Conservation (phyloP, 23 tunicate genomes). For the Corella eumyota region DNA sequence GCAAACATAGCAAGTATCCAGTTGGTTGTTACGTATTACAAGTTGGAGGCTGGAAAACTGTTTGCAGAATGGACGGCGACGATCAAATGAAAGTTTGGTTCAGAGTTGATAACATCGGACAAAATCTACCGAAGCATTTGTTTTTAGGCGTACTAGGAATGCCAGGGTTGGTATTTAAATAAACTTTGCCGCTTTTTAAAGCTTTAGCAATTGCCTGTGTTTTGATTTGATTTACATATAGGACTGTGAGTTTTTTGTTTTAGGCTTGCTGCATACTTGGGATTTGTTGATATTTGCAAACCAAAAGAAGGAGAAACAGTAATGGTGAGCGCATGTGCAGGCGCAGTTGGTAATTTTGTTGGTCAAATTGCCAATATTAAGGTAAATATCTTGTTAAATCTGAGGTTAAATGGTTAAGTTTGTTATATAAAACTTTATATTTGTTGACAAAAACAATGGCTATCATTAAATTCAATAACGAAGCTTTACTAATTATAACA, state of each 20-base stretch:
- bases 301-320: slow-evolving; percentile 62
- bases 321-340: slow-evolving; percentile 48
- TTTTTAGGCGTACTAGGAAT: slow-evolving; percentile 8
- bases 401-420: not conserved
- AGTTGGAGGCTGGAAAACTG: slow-evolving; percentile 37
- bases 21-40: slow-evolving; percentile 23
- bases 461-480: too few relatives aligned
- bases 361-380: slow-evolving; percentile 70
- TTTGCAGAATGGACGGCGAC: not conserved
- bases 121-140: not conserved
- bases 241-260: too few relatives aligned
- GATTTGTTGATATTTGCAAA: slow-evolving; percentile 42
- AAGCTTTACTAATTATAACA: too few relatives aligned
- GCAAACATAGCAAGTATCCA: slow-evolving; percentile 28
- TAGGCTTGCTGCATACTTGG: slow-evolving; percentile 63
- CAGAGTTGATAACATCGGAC: slow-evolving; percentile 1
- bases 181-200: too few relatives aligned
- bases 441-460: too few relatives aligned
- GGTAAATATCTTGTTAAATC: slow-evolving; percentile 9
- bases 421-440: too few relatives aligned
- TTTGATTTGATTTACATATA: too few relatives aligned
- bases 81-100: slow-evolving; percentile 12
- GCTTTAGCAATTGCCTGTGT: too few relatives aligned
- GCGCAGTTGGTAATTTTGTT: slow-evolving; percentile 59
- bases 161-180: slow-evolving; percentile 31